Percentiles rank a stretch among this genome's conserved stretches.
Conservation (phyloP, 2,888 invertebrate species). For the Drepana falcataria region DNA sequence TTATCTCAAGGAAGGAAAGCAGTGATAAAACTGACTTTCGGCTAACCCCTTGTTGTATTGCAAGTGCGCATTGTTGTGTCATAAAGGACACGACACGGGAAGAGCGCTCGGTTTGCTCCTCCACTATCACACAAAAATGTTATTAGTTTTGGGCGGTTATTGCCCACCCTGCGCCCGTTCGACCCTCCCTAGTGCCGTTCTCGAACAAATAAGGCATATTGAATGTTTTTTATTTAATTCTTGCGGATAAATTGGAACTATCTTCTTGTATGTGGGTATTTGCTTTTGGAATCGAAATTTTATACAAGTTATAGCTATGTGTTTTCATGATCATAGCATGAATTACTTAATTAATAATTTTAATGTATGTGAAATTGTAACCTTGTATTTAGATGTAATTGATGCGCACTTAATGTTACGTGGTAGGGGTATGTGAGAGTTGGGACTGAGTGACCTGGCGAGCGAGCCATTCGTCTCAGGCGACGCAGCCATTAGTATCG, state of each 20-base stretch:
- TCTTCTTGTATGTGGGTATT: constrained; percentile 6
- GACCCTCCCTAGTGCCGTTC: constrained; percentile 48
- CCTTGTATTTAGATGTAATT: constrained; percentile 34
- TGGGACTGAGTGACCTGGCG: constrained; percentile 22
- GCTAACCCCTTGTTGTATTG: constrained; percentile 61
- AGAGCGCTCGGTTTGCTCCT: constrained; percentile 55
- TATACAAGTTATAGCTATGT: no score
- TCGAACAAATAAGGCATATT: constrained; percentile 55
- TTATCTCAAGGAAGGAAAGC: constrained; percentile 40
- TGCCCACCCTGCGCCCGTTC: constrained; percentile 57
- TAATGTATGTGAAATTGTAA: constrained; percentile 1
- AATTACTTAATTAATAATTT: not conserved
- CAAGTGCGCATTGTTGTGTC: constrained; percentile 64
- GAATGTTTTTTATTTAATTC: constrained; percentile 51
- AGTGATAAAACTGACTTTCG: constrained; percentile 46
- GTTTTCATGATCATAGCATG: no score
- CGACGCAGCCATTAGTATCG: constrained; percentile 62
- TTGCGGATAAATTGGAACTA: constrained; percentile 7
- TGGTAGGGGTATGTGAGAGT: constrained; percentile 35
- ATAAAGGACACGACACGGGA: constrained; percentile 61
- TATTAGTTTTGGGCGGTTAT: constrained; percentile 75
- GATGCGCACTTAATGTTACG: constrained; percentile 55
- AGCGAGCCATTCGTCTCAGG: constrained; percentile 55
- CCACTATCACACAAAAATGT: constrained; percentile 73
- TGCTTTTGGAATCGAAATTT: not conserved